Evolutionary conservation across 1,140 invertebrate species (phyloP).

Genomic region (Drosophila virilis): DNA sequence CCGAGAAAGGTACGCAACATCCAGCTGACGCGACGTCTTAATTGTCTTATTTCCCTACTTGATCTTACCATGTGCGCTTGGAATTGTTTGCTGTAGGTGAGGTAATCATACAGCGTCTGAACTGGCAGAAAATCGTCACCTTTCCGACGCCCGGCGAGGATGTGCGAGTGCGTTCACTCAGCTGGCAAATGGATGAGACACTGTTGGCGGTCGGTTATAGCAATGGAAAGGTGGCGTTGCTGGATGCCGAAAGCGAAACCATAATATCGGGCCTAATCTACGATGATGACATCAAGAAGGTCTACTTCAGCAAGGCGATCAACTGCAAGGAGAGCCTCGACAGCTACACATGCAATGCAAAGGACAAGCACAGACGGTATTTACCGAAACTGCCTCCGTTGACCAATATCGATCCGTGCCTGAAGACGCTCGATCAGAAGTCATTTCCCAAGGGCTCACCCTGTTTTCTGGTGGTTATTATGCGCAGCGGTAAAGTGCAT

Average conservation of each 20-base stretch:
- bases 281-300: slow-evolving; percentile 85
- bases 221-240: slow-evolving; percentile 88
- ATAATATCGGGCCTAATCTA: slow-evolving; percentile 89
- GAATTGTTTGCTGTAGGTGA: slow-evolving; percentile 87
- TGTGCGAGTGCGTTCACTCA: slow-evolving; percentile 88
- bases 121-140: slow-evolving; percentile 96
- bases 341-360: slow-evolving; percentile 64
- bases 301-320: slow-evolving; percentile 86
- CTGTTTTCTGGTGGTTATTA: slow-evolving; percentile 92
- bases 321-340: slow-evolving; percentile 52
- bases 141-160: slow-evolving; percentile 90
- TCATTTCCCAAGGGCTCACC: slow-evolving; percentile 88
- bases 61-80: neutral
- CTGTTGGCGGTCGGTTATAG: slow-evolving; percentile 91
- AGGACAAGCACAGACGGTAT: slow-evolving; percentile 67
- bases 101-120: slow-evolving; percentile 93
- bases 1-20: slow-evolving; percentile 89
- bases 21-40: neutral
- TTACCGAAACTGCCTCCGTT: slow-evolving; percentile 63
- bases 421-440: slow-evolving; percentile 85
- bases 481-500: slow-evolving; percentile 89
- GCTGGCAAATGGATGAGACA: slow-evolving; percentile 98
- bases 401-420: slow-evolving; percentile 71
- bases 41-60: neutral
- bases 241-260: slow-evolving; percentile 95